Conservation (phyloP, 2,113 vertebrate species). For the Myiagra hebetior region DNA sequence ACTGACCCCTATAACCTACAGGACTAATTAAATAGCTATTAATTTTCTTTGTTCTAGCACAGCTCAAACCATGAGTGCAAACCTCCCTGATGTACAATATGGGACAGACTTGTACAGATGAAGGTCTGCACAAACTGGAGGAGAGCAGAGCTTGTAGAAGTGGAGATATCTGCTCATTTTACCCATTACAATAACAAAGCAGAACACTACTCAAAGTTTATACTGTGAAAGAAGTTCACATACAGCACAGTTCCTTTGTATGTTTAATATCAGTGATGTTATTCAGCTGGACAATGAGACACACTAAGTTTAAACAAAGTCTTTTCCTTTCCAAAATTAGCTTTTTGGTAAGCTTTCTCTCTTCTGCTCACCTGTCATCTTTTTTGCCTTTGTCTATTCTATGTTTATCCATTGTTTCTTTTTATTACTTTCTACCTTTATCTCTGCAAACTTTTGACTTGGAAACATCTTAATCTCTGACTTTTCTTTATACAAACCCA, state of each 20-base stretch:
- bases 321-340: neutral
- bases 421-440: neutral
- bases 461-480: neutral
- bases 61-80: neutral
- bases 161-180: neutral
- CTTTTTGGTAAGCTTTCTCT: neutral
- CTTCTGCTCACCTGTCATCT: neutral
- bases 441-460: slow-evolving; percentile 10
- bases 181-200: neutral
- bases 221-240: neutral
- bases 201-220: neutral
- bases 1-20: neutral
- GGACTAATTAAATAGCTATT: neutral
- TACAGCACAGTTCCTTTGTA: neutral
- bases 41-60: neutral
- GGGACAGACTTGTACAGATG: neutral
- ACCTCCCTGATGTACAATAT: neutral
- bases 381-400: neutral
- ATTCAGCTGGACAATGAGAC: neutral
- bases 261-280: neutral
- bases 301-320: neutral
- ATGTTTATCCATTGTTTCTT: neutral
- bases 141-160: neutral
- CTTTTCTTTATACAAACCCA: slow-evolving; percentile 32
- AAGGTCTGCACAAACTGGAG: neutral